Evolutionary conservation across 2,113 vertebrate genomes (phyloP).

Genomic region (Benitochromis conjunctus): DNA sequence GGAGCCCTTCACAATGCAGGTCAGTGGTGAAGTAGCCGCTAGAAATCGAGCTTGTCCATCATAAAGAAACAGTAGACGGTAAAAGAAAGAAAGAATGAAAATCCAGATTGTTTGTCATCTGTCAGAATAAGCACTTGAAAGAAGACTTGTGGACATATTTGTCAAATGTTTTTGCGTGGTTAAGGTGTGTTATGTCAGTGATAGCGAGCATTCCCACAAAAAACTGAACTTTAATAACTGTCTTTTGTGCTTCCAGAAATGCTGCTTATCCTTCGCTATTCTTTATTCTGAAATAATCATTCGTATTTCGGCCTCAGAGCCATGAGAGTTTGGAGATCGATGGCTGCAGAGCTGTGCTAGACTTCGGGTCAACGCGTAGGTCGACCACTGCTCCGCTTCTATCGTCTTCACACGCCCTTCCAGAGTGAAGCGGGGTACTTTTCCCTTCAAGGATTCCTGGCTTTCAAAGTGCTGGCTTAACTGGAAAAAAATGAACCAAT

Average conservation of each 20-base stretch:
- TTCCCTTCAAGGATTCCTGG: background rate
- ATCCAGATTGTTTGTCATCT: background rate
- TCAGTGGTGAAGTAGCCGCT: conserved; percentile 6
- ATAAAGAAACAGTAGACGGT: background rate
- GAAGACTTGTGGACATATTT: background rate
- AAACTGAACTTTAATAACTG: background rate
- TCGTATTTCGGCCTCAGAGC: background rate
- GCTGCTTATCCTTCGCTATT: background rate
- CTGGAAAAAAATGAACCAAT: background rate
- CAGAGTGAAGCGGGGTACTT: background rate
- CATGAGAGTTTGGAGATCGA: background rate
- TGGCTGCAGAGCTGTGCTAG: background rate
- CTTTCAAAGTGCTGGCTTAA: background rate
- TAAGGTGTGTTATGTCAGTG: background rate
- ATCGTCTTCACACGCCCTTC: conserved; percentile 24
- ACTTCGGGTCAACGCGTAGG: background rate
- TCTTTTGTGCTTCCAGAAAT: background rate
- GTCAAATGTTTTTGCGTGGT: background rate
- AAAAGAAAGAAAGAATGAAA: background rate
- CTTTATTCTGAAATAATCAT: background rate
- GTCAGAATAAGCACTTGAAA: background rate
- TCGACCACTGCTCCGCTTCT: background rate
- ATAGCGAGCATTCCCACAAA: background rate
- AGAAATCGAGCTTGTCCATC: conserved; percentile 50
- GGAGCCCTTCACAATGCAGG: conserved; percentile 31